Percentiles rank a stretch among this genome's conserved stretches.
phyloP scores from a whole-genome alignment of 2,888 invertebrate genomes.

The Globia sparganii region DNA sequence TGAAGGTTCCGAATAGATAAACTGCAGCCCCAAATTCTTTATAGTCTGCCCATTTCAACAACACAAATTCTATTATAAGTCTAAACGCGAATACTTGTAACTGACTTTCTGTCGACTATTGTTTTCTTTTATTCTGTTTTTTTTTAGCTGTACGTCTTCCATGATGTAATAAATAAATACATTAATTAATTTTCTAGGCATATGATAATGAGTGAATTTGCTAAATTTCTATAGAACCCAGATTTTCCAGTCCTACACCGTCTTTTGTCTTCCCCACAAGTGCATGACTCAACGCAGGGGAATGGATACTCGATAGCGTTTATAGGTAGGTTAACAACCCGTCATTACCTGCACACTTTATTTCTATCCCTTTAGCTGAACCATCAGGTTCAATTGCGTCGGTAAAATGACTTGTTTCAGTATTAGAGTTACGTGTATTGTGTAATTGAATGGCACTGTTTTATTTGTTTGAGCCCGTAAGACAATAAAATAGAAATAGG shows the following conservation, averaged over 20 bases:
- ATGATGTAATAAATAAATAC: no score
- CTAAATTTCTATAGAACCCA: neutral
- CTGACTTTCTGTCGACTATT: no score
- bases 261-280: conserved; percentile 41
- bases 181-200: no score
- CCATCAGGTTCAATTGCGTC: neutral
- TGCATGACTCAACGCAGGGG: conserved; percentile 51
- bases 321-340: conserved; percentile 32
- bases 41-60: no score
- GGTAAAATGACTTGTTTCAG: conserved; percentile 28
- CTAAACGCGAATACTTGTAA: no score
- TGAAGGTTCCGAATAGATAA: no score
- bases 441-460: conserved; percentile 29
- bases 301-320: conserved; percentile 46
- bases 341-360: conserved; percentile 39
- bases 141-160: no score
- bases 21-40: no score
- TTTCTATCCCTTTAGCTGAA: conserved; percentile 4
- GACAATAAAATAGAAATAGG: neutral
- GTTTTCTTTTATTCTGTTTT: no score
- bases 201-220: neutral
- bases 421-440: conserved; percentile 3
- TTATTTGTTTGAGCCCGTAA: conserved; percentile 1
- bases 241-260: neutral
- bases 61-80: no score